Conservation (phyloP, 2,797 vertebrate species). For the Gymnopithys bicolor region DNA sequence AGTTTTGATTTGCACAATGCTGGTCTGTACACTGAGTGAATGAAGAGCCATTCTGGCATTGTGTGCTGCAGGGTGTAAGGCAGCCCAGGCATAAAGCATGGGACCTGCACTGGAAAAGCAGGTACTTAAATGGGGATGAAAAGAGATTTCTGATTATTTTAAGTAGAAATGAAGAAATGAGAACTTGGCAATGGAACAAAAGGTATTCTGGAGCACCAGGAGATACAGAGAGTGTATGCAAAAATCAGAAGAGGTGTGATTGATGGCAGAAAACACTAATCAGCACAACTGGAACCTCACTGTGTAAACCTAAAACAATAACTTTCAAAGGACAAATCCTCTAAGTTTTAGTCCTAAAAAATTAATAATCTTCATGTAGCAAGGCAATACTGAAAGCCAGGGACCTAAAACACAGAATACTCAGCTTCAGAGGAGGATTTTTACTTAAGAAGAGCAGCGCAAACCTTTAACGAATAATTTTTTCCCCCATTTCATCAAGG, state of each 20-base stretch:
- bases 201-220: neutral
- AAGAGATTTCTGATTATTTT: neutral
- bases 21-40: neutral
- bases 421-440: neutral
- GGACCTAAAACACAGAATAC: neutral
- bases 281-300: neutral
- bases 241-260: neutral
- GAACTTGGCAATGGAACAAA: neutral
- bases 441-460: neutral
- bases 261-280: neutral
- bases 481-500: neutral
- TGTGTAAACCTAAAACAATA: neutral
- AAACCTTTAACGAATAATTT: neutral
- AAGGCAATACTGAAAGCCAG: neutral
- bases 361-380: neutral
- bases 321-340: rapidly evolving
- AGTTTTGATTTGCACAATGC: slow-evolving; percentile 1
- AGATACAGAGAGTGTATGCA: neutral
- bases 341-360: neutral
- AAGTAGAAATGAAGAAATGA: neutral
- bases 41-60: neutral
- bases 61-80: neutral
- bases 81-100: neutral
- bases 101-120: neutral
- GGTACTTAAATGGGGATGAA: neutral